Conservation (phyloP, 2,797 vertebrate genomes). For the Amblyraja radiata region DNA sequence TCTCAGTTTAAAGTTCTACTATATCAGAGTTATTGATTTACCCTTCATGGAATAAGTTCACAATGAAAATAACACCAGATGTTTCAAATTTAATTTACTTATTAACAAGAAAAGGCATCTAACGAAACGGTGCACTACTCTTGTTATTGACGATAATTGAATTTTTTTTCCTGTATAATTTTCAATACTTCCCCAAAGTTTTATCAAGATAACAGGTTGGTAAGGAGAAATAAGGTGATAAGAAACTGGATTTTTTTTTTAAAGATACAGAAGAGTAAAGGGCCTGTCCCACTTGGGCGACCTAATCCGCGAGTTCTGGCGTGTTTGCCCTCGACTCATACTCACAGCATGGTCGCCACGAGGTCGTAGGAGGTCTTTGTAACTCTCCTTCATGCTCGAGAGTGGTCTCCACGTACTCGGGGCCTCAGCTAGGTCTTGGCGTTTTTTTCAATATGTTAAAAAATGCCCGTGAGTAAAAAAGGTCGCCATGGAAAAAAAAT, state of each 20-base stretch:
- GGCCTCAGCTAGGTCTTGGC: no score
- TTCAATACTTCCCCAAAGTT: neutral
- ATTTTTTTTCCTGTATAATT: neutral
- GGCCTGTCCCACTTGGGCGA: no score
- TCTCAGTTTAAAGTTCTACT: neutral
- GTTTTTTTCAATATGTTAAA: no score
- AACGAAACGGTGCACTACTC: no score
- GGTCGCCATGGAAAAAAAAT: no score
- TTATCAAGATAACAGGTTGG: neutral
- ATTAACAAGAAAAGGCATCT: neutral
- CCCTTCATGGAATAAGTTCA: neutral
- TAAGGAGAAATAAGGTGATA: neutral
- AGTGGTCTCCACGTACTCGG: no score
- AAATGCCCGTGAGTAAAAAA: no score
- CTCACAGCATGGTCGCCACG: no score
- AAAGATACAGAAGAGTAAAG: neutral
- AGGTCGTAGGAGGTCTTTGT: no score
- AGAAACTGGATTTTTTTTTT: neutral
- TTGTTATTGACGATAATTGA: neutral
- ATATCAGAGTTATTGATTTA: neutral
- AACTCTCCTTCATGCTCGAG: no score
- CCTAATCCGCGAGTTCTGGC: no score
- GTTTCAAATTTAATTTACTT: neutral
- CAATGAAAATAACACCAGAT: neutral
- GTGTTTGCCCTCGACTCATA: no score